Base-by-base conservation (phyloP, 2,888 invertebrate species). In the Strigamia maritima region DNA sequence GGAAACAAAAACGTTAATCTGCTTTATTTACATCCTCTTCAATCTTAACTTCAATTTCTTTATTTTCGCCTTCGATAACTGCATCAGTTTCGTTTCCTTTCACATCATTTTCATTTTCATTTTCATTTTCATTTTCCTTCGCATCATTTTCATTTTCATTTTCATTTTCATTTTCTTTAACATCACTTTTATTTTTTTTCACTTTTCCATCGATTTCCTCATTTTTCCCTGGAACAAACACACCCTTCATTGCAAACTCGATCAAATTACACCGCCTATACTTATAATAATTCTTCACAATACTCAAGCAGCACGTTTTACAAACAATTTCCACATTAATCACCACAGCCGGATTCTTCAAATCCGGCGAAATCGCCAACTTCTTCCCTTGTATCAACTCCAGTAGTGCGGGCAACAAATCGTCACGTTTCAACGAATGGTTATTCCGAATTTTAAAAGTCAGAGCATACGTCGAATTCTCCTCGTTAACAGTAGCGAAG, bases 211-310 rank as follows among this genome's bases (percentile, higher is more conserved):
- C n/a, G n/a, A n/a, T n/a, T n/a, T n/a, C 75, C 26, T 75, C 75
- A 16, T 10, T 8, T 22, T 10, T 28, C 14, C 7, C 10, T 28
- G 26, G 6, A 24, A 24, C 26, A 16, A 38, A 19, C 10, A 80
- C 31, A 22, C 78, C 28, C 12, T 12, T 77, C 28, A 24, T 28
- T 22, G 35, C 77, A 54, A 85, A 84, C 86, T 94, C 93, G 80
- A 91, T 86, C 80, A 96, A 87, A 88, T 97, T 97, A 86, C 93
- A 97, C 85, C 95, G 96, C 83, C 92, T 92, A 84, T 90, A 91
- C 81, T 89, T 90, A 83, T 89, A 89, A 86, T 93, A 97, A 85
- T 94, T 90, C 35, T 92, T 92, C 35, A 94, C 90, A 79, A 97
- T 90, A 81, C 93, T 91, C 12, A 97, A 84, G 81, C 94, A 91